phyloP scores from a whole-genome alignment of 2,888 invertebrate genomes.

The Serrognathus titanus region DNA sequence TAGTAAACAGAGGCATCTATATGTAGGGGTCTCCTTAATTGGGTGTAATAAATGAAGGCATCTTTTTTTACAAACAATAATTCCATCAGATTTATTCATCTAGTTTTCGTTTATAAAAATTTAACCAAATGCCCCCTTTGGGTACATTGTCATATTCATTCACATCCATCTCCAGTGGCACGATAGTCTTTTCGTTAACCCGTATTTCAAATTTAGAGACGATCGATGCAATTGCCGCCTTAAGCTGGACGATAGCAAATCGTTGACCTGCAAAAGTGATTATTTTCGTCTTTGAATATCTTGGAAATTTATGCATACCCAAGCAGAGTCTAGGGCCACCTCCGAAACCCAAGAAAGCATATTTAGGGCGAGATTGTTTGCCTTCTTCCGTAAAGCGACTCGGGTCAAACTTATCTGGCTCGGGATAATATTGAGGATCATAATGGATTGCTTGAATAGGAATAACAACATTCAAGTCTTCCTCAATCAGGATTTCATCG shows the following conservation, averaged over 20 bases:
- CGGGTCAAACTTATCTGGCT: constrained; percentile 45
- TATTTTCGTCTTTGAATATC: background rate
- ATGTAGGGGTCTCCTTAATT: no score
- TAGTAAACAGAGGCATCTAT: no score
- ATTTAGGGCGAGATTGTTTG: constrained; percentile 29
- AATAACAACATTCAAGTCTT: constrained; percentile 37
- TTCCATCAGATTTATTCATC: background rate
- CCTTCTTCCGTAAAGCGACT: constrained; percentile 41
- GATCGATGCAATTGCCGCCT: constrained; percentile 41
- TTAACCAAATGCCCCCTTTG: constrained; percentile 35
- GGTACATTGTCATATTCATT: constrained; percentile 31
- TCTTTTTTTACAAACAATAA: background rate
- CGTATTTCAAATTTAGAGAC: constrained; percentile 39
- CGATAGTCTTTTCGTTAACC: constrained; percentile 27
- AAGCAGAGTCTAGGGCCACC: constrained; percentile 37
- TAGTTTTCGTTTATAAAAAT: constrained; percentile 25
- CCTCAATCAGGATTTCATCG: constrained; percentile 28
- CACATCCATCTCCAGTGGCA: constrained; percentile 31
- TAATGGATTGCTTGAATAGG: constrained; percentile 40
- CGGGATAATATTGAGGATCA: constrained; percentile 38
- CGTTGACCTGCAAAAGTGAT: constrained; percentile 27
- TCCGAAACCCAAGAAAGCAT: constrained; percentile 34
- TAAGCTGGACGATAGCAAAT: constrained; percentile 38
- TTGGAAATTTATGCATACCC: constrained; percentile 20
- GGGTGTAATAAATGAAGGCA: background rate